Evolutionary conservation across 2,113 vertebrate species (phyloP).

Genomic region (Apaloderma vittatum): DNA sequence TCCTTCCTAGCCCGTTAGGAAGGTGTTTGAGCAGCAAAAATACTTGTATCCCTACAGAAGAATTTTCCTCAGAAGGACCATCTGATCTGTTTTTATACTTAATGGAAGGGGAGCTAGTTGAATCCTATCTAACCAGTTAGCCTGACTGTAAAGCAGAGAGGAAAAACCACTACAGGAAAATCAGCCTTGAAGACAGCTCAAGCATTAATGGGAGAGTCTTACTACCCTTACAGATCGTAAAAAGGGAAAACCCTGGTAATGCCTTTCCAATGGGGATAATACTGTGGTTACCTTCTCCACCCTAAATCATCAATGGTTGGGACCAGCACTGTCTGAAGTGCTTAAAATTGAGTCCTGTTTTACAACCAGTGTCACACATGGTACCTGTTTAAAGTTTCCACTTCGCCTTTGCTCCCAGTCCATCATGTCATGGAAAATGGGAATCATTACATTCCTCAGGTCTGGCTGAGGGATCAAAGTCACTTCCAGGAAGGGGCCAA

Average conservation of each 20-base stretch:
- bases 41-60: conserved; percentile 1
- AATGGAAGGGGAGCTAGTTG: neutral
- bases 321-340: neutral
- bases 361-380: neutral
- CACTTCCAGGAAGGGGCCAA: conserved; percentile 97
- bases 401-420: conserved; percentile 97
- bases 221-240: neutral
- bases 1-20: conserved; percentile 63
- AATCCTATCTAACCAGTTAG: conserved; percentile 12
- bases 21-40: conserved; percentile 34
- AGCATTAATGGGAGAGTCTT: neutral
- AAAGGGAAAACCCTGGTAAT: neutral
- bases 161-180: neutral
- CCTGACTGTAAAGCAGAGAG: conserved; percentile 6
- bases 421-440: conserved; percentile 99
- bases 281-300: neutral
- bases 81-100: conserved; percentile 10
- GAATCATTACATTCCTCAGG: conserved; percentile 98
- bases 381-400: conserved; percentile 97
- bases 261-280: neutral
- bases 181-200: neutral
- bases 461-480: conserved; percentile 97
- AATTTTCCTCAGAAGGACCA: conserved; percentile 25
- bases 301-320: neutral
- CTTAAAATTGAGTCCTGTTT: neutral